phyloP scores from a whole-genome alignment of 2,113 vertebrate genomes.

The Solenodon paradoxus region DNA sequence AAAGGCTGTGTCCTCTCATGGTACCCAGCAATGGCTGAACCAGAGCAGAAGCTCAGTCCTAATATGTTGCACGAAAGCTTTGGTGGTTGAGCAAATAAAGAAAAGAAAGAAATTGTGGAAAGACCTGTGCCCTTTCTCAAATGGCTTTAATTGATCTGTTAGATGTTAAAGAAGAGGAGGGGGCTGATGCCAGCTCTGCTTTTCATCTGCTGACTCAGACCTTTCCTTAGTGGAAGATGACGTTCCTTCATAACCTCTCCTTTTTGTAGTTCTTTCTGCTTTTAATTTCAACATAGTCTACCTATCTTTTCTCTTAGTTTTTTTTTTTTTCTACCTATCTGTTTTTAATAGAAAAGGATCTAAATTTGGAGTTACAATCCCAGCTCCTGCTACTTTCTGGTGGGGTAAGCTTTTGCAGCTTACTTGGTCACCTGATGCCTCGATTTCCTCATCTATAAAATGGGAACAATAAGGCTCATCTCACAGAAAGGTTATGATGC shows the following conservation, averaged over 20 bases:
- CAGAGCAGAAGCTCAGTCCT: background rate
- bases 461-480: background rate
- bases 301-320: background rate
- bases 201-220: background rate
- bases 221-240: background rate
- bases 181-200: background rate
- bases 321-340: background rate
- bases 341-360: conserved; percentile 28
- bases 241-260: background rate
- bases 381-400: background rate
- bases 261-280: background rate
- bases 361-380: background rate
- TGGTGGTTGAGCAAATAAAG: background rate
- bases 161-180: background rate
- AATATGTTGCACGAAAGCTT: background rate
- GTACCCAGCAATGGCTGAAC: background rate
- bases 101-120: background rate
- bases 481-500: background rate
- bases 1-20: background rate
- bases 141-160: background rate
- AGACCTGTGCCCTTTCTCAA: background rate
- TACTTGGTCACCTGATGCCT: background rate
- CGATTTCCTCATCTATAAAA: background rate
- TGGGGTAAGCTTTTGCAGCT: background rate
- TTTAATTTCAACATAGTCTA: background rate